phyloP scores from a whole-genome alignment of 2,888 invertebrate genomes.

The Elaeidobius kamerunicus region DNA sequence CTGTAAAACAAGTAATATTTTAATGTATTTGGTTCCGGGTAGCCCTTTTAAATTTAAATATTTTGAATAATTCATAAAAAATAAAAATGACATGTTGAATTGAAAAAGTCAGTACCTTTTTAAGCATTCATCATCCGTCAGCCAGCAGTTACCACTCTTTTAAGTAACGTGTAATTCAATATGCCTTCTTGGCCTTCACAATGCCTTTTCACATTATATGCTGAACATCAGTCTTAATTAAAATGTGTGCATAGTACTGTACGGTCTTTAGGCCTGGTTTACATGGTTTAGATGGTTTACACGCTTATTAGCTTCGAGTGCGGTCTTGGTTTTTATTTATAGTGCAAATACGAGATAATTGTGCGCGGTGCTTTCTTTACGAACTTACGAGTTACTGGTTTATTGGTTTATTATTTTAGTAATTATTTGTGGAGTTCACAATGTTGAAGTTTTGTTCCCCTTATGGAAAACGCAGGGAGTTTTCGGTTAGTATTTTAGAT shows the following conservation, averaged over 20 bases:
- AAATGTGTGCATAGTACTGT: slow-evolving; percentile 16
- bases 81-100: background rate
- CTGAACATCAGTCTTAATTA: slow-evolving; percentile 24
- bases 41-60: too few species aligned
- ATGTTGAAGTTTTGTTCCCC: slow-evolving; percentile 52
- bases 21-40: too few species aligned
- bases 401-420: too few species aligned
- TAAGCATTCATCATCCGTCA: background rate
- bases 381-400: background rate
- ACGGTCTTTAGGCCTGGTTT: slow-evolving; percentile 13
- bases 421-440: slow-evolving; percentile 18
- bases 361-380: too few species aligned
- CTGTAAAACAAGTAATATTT: too few species aligned
- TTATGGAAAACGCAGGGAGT: slow-evolving; percentile 35
- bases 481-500: slow-evolving; percentile 32
- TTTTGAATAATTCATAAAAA: slow-evolving; percentile 1
- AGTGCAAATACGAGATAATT: background rate
- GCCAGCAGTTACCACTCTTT: slow-evolving; percentile 14
- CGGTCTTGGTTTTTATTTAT: background rate
- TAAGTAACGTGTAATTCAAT: slow-evolving; percentile 6
- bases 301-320: slow-evolving; percentile 1
- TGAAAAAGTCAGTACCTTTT: slow-evolving; percentile 1
- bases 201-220: slow-evolving; percentile 21
- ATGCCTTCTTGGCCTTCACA: slow-evolving; percentile 11
- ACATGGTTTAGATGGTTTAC: background rate